phyloP scores from a whole-genome alignment of 1,140 invertebrate species.

The Bombus superbus region DNA sequence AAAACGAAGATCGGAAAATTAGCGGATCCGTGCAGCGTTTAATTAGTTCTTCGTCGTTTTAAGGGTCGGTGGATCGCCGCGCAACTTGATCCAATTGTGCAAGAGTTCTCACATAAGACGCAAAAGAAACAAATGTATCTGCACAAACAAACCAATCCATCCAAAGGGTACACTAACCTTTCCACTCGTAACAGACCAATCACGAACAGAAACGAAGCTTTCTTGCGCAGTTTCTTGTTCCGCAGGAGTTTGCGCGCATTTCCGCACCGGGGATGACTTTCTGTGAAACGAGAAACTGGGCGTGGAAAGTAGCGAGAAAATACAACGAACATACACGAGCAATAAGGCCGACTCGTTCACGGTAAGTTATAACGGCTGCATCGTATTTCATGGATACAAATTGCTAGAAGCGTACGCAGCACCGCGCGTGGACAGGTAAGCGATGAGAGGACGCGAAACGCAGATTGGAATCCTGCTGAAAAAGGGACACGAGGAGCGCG shows the following conservation, averaged over 20 bases:
- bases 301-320: neutral
- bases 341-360: constrained; percentile 48
- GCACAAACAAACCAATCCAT: no score
- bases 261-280: neutral
- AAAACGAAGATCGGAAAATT: no score
- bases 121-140: no score
- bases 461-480: constrained; percentile 12
- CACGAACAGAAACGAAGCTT: neutral
- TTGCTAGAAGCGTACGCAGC: constrained; percentile 23
- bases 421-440: neutral
- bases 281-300: neutral
- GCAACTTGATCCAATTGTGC: no score
- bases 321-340: constrained; percentile 3
- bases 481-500: neutral
- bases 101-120: no score
- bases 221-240: neutral
- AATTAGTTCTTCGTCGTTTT: no score
- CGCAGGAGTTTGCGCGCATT: neutral
- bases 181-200: no score
- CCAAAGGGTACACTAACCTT: no score
- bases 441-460: constrained; percentile 9
- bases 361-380: constrained; percentile 48
- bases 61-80: no score
- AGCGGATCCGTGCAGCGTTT: no score
- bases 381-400: constrained; percentile 60